Evolutionary conservation across 92 coral and sea anemone genomes (phyloP).

Genomic region (Porites evermanni): DNA sequence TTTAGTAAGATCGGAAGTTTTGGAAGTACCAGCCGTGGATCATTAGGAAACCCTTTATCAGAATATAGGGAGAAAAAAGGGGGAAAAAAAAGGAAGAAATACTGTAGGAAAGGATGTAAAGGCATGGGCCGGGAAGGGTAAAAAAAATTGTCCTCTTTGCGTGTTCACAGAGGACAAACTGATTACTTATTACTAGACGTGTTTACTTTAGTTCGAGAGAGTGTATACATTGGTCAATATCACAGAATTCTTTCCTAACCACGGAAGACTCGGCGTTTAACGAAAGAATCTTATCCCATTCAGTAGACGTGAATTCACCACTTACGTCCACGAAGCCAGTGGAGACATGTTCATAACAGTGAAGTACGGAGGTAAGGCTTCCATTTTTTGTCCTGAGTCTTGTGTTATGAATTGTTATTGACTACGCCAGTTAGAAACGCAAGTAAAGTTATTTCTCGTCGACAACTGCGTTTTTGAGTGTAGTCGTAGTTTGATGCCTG

Average conservation of each 20-base stretch:
- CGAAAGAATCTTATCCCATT: background rate
- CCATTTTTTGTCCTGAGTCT: background rate
- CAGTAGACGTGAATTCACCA: background rate
- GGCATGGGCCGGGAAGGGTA: too few species aligned
- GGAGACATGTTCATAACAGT: constrained; percentile 75
- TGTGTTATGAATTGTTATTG: too few species aligned
- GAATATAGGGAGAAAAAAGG: too few species aligned
- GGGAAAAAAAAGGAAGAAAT: too few species aligned
- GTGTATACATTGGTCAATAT: constrained; percentile 27
- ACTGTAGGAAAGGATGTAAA: too few species aligned
- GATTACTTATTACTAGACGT: background rate
- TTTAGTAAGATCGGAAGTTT: too few species aligned
- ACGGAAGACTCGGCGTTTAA: background rate
- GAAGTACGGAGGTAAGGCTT: constrained; percentile 71
- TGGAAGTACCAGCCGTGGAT: too few species aligned
- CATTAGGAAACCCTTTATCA: too few species aligned
- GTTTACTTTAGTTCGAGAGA: constrained; percentile 26
- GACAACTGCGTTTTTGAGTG: too few species aligned
- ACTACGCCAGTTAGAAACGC: background rate
- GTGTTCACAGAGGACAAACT: background rate
- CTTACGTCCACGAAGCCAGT: background rate
- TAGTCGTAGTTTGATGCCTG: too few species aligned
- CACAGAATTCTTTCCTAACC: constrained; percentile 25
- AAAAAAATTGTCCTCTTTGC: background rate
- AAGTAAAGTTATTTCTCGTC: too few species aligned